Evolutionary conservation across 2,113 vertebrate species (phyloP), one percentile per base, ranked within the genome.

Genomic region (Rafetus swinhoei): DNA sequence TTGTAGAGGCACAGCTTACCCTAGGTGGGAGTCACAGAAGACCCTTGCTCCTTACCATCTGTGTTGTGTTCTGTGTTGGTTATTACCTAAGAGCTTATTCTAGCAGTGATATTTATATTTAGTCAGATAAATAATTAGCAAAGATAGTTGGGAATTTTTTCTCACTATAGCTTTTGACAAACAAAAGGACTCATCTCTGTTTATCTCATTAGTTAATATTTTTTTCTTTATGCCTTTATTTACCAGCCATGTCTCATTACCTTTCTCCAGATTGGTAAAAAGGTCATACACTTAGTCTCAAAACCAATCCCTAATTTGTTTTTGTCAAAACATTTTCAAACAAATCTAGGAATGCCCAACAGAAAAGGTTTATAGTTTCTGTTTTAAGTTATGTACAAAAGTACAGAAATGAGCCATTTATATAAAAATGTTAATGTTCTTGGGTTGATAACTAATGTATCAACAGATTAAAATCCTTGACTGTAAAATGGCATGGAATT

Each of bases 381-480:
- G 16, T 52, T 94, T 84, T 86, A 82, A 65, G 18, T 65, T 90
- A 12, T 77, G 7, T 1, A 80, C 7, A 7, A 77, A 62, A 85
- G 21, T 90, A 27, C 29, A 19, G 52, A 85, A 87, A 90, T 45
- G 8, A 11, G 80, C 8, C 21, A 45, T 15, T 14, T 12, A 50
- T 56, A 39, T 10, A 90, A 83, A 93, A 10, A 25, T 74, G 13
- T 59, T 90, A 86, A 86, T 93, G 7, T 81, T 95, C 62, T 84
- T 35, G 93, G 87, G 80, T 24, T 76, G 86, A 76, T 77, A 94
- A 95, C 93, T 94, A 94, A 96, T 88, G 92, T 93, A 90, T 29
- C 81, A 93, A 81, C 57, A 74, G 76, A 92, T 88, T 93, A 95
- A 90, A 91, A 52, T 5, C 52, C 69, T 54, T 84, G 29, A 79